Conservation (phyloP, 2,797 vertebrate species). For the Bradypodion ventrale region DNA sequence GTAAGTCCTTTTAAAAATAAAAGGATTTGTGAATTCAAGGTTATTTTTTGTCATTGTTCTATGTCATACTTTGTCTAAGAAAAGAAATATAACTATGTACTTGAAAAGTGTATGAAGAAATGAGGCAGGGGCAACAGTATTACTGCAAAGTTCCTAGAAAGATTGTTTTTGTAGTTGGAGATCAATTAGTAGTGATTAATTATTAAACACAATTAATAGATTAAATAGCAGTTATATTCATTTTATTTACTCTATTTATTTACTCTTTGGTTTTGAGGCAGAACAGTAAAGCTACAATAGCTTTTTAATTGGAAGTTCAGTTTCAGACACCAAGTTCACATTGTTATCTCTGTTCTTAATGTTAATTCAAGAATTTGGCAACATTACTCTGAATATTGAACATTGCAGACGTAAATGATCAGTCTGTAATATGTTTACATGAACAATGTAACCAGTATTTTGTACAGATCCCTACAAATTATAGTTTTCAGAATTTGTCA, state of each 20-base stretch:
- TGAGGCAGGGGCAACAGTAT: neutral
- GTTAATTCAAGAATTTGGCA: neutral
- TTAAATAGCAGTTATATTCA: conserved; percentile 16
- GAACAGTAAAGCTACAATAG: conserved; percentile 20
- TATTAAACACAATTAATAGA: neutral
- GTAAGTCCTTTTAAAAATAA: conserved; percentile 10
- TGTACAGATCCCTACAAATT: no score
- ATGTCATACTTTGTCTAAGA: conserved; percentile 42
- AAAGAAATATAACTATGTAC: conserved; percentile 41
- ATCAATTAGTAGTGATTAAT: no score
- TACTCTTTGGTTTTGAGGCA: conserved; percentile 32
- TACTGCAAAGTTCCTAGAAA: conserved; percentile 32
- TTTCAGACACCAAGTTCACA: neutral
- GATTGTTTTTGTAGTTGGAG: conserved; percentile 3
- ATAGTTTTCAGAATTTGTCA: neutral
- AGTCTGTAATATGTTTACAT: no score
- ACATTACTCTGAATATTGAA: no score
- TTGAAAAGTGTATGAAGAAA: conserved; percentile 34
- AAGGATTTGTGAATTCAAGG: conserved; percentile 27
- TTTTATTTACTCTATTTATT: conserved; percentile 36
- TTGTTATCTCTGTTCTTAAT: neutral
- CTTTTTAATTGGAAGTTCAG: neutral
- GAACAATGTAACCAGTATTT: no score
- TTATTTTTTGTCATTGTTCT: conserved; percentile 56
- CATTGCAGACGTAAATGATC: no score